Base-by-base conservation (phyloP, 30 jellyfish, hydroid and myxozoan species). In the Turritopsis rubra region DNA sequence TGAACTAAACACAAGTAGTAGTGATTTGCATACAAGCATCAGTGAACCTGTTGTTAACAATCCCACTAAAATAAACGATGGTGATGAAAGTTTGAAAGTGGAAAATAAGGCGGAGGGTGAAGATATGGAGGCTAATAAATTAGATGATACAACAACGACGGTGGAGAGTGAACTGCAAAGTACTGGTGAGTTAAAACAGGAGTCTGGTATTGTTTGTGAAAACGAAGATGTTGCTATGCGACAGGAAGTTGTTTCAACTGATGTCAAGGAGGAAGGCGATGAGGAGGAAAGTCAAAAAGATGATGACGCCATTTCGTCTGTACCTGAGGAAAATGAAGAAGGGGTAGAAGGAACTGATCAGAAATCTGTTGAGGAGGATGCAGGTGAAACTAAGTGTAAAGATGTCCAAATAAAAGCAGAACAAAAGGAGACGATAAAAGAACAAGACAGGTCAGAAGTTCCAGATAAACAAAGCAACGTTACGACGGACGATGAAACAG, bases 181-280 rank as follows among this genome's bases (percentile, higher is more conserved):
- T 68, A 19, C 9, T 8, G 19, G 19, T 0, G 28, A n/a, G 30
- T 23, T n/a, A 9, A 17, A 7, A 68, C 9, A 68, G 28, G 77
- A 68, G 19, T n/a, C 31, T 27, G 30, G 19, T n/a, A 71, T n/a
- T 18, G 87, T 31, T 9, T 16, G 82, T 25, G 28, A 18, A 65
- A 26, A 41, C n/a, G 81, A 70, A 80, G 21, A 31, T 53, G 65
- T 22, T 22, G 81, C 20, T 70, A 84, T 31, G 65, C 18, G 53
- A 26, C 52, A 31, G 29, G 79, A 7, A 19, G 79, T 18, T n/a
- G 28, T 24, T 0, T 1, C 29, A 21, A 53, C 52, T 21, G 54
- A 25, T 52, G 20, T 23, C n/a, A 80, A 65, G 20, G 87, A 60
- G 52, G 52, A 80, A 31, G 79, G 65, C 21, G 81, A 80, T 3